phyloP scores from a whole-genome alignment of 2,888 invertebrate genomes.

The Crossocerus cetratus region DNA sequence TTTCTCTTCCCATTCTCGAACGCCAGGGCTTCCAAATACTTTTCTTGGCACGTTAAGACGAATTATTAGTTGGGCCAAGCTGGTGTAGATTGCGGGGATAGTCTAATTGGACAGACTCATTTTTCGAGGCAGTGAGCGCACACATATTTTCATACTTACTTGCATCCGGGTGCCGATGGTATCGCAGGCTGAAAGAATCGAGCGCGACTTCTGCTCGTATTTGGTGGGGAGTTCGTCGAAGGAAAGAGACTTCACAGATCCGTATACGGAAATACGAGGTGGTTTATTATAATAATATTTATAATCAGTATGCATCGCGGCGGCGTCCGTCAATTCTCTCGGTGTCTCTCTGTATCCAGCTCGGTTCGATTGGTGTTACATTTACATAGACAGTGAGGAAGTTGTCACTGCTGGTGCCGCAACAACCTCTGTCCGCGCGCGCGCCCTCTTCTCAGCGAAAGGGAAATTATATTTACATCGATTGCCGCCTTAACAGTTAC shows the following conservation, averaged over 20 bases:
- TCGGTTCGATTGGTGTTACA: conserved; percentile 34
- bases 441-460: conserved; percentile 39
- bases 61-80: neutral
- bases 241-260: conserved; percentile 41
- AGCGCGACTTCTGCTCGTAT: no score
- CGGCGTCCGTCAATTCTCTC: conserved; percentile 54
- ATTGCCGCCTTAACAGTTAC: conserved; percentile 69
- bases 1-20: no score
- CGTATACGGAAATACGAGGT: conserved; percentile 76
- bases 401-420: conserved; percentile 12
- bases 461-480: conserved; percentile 71
- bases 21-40: no score
- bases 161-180: no score
- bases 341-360: neutral
- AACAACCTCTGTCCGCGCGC: conserved; percentile 31
- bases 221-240: neutral
- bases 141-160: no score
- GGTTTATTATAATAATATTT: conserved; percentile 77
- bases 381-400: conserved; percentile 34
- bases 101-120: no score
- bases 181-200: no score
- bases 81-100: no score
- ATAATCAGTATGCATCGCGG: conserved; percentile 73
- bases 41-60: neutral
- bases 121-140: no score